Conservation (phyloP, 2,113 vertebrate species). For the Dasyornis broadbenti region DNA sequence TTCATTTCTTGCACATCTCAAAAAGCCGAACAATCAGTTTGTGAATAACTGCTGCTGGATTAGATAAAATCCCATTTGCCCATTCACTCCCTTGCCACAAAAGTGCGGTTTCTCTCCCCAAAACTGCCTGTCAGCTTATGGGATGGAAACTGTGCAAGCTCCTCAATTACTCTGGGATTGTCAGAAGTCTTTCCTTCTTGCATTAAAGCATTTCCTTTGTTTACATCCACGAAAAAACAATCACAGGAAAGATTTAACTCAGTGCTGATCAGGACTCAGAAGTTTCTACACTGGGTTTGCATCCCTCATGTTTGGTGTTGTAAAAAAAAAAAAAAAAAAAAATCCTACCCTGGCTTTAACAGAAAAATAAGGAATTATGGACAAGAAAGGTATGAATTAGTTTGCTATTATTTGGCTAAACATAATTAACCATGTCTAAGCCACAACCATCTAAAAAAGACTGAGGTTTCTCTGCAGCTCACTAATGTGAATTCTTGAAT, state of each 20-base stretch:
- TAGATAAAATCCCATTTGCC: not conserved
- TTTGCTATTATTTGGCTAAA: not conserved
- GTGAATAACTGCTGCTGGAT: not conserved
- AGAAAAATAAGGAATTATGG: not conserved
- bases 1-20: not conserved
- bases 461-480: not conserved
- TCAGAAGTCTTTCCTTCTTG: not conserved
- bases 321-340: not conserved
- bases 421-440: not conserved
- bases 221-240: not conserved
- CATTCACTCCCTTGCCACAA: not conserved
- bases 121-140: not conserved
- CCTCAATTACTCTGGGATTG: not conserved
- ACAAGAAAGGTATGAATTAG: not conserved
- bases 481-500: not conserved
- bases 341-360: not conserved
- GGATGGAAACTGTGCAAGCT: not conserved
- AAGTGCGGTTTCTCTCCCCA: not conserved
- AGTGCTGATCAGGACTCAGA: not conserved
- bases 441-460: not conserved
- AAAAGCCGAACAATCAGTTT: not conserved
- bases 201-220: not conserved
- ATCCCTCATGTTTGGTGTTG: accelerated
- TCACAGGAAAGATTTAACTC: not conserved
- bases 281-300: not conserved